These are phyloP conservation scores for Schizaphis graminum DNA, from an alignment of 2,888 invertebrate genomes.

Conservation along the genomic window DNA sequence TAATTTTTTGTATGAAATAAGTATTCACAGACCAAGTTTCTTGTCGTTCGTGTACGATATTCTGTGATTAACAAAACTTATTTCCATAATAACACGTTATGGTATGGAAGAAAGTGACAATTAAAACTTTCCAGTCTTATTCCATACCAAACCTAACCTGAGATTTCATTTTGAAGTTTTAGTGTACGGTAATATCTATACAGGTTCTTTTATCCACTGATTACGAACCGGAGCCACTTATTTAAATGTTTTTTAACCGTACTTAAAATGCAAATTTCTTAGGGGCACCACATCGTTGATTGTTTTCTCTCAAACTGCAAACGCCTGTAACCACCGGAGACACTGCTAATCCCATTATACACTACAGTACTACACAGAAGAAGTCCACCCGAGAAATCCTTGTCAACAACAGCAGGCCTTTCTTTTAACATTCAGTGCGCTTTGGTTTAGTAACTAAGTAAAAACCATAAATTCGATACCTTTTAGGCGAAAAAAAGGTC, in stretches of 20 bases:
- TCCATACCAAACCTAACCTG: neutral
- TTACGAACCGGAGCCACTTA: slow-evolving; percentile 41
- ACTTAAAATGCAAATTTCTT: slow-evolving; percentile 62
- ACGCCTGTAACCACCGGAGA: neutral
- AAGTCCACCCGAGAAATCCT: slow-evolving; percentile 18
- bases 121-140: slow-evolving; percentile 49
- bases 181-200: slow-evolving; percentile 16
- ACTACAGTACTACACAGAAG: neutral
- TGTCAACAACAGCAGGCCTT: slow-evolving; percentile 14
- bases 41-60: neutral
- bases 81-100: slow-evolving; percentile 15
- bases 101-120: slow-evolving; percentile 11
- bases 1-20: neutral
- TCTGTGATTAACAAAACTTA: slow-evolving; percentile 18
- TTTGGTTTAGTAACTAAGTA: slow-evolving; percentile 19
- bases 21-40: neutral
- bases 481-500: slow-evolving; percentile 58
- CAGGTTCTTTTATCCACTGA: slow-evolving; percentile 17
- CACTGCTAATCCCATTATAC: slow-evolving; percentile 43
- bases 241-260: slow-evolving; percentile 60
- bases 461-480: slow-evolving; percentile 44
- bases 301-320: slow-evolving; percentile 23
- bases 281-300: slow-evolving; percentile 30
- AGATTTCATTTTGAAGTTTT: slow-evolving; percentile 42
- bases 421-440: slow-evolving; percentile 31